These are phyloP conservation scores for Bombus sibiricus DNA, from an alignment of 1,140 invertebrate species.

Conservation along the genomic window DNA sequence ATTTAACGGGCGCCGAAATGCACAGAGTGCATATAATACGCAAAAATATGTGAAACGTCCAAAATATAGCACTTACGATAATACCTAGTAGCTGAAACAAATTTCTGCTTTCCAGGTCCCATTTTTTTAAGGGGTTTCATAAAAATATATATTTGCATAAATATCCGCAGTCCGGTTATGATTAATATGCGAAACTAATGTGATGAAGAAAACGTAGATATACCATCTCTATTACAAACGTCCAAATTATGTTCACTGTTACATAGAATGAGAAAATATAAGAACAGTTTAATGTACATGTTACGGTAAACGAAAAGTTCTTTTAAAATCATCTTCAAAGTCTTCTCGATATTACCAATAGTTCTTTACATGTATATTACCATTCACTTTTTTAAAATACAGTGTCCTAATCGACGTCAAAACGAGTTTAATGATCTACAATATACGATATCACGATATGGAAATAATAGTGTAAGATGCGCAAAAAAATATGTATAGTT, in stretches of 20 bases:
- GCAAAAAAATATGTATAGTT: not conserved
- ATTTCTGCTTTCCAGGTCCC: too few species aligned
- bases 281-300: not conserved
- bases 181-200: not conserved
- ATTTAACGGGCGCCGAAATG: rapidly evolving
- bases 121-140: too few species aligned
- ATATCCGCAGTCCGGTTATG: too few species aligned
- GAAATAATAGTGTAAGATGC: not conserved
- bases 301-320: not conserved
- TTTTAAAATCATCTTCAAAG: not conserved
- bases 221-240: not conserved
- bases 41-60: too few species aligned
- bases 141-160: too few species aligned
- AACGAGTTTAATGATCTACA: not conserved
- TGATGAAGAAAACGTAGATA: not conserved
- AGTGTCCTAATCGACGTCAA: not conserved
- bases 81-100: too few species aligned
- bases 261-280: not conserved
- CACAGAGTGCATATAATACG: too few species aligned
- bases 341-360: too few species aligned
- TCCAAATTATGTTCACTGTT: not conserved
- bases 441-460: not conserved
- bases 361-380: not conserved
- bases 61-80: too few species aligned
- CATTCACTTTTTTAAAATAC: not conserved